These are phyloP conservation scores for Zosterops japonicus DNA, from an alignment of 2,113 vertebrate genomes.

Conservation along the genomic window DNA sequence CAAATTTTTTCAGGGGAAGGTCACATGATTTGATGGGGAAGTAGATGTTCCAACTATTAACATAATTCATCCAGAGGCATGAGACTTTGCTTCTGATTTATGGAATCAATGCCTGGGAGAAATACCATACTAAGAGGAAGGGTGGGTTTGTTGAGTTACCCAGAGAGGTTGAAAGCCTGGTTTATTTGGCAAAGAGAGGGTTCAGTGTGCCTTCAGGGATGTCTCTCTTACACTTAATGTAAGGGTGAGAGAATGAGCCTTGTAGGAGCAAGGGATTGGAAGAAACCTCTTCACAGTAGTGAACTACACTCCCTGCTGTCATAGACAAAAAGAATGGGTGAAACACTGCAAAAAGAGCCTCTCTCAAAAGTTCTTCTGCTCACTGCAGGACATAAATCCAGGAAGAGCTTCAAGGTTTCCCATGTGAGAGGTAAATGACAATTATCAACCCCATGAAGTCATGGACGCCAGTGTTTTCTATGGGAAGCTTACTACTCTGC, in stretches of 20 bases:
- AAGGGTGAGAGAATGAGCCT: not conserved
- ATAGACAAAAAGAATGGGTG: not conserved
- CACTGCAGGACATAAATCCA: not conserved
- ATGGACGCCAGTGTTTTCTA: not conserved
- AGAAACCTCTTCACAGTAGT: not conserved
- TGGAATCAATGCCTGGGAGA: not conserved
- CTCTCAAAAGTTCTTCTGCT: not conserved
- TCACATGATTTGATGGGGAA: not conserved
- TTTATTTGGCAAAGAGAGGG: not conserved
- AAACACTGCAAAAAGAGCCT: not conserved
- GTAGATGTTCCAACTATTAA: not conserved
- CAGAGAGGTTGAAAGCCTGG: not conserved
- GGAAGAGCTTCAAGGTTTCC: not conserved
- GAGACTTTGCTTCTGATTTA: not conserved
- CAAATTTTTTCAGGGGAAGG: not conserved
- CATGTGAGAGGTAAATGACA: not conserved
- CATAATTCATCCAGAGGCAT: not conserved
- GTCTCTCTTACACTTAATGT: not conserved
- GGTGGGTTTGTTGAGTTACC: not conserved
- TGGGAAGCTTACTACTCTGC: not conserved
- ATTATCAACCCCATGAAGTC: not conserved
- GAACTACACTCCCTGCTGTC: not conserved
- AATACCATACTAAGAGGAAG: not conserved
- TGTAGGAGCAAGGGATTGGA: not conserved
- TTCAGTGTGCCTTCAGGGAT: not conserved